Base-by-base conservation (phyloP, 2,797 vertebrate genomes). In the Esox masquinongy region DNA sequence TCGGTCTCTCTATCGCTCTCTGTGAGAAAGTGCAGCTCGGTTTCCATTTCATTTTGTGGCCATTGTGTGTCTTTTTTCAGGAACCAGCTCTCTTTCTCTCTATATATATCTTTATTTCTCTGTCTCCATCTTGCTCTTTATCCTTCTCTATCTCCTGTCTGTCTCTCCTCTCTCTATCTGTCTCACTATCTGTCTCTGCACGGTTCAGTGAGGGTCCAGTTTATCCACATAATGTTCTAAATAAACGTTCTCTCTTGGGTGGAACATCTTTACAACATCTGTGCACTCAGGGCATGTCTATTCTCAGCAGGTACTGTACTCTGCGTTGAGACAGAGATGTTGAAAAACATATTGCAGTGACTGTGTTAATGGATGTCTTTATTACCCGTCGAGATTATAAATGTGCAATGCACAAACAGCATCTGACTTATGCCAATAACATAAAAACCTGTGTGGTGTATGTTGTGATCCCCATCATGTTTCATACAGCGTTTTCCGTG, bases 401-500 rank as follows among this genome's bases (percentile, higher is more conserved):
- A 56, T 56, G 36, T 39, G 36, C 51, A 56, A 53, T n/a, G 19
- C 51, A 56, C 53, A 26, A 61, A 61, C 56, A 24, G 56, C 56
- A 26, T 61, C 56, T 19, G 22, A 61, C 8, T 2, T 36, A 19
- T 15, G 24, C 64, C 17, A 34, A 2, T 47, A 47, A 14, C 43
- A 14, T 2, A 16, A 8, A n/a, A 56, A 19, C 17, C 16, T 64
- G 2, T 34, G 17, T 1, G 56, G 14, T 36, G 6, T 17, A 16
- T 34, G 15, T 34, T 67, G 64, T 34, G 64, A 34, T 19, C 14
- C 31, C 61, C 64, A 8, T 34, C 56, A 8, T 67, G 17, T 67
- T 80, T 24, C 59, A 61, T 61, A 24, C 56, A 61, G 56, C 85
- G 95, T 95, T 85, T 84, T 66, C 87, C 0, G 3, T 70, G 68